These are phyloP conservation scores for Bombylius discolor DNA, from an alignment of 2,888 invertebrate species.

Conservation along the genomic window DNA sequence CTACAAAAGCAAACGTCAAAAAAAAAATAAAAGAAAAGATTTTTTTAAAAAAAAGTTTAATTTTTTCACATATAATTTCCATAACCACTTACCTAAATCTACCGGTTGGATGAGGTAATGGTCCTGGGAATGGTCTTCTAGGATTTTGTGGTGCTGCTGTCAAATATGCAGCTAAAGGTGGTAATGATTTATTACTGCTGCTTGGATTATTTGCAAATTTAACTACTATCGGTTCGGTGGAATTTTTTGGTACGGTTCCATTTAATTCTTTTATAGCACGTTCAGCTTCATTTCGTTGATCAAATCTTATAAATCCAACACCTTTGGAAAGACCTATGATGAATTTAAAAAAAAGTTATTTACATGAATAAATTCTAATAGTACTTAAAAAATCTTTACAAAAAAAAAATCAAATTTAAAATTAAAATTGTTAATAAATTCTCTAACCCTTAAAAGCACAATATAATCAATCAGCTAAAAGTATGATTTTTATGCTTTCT, in stretches of 20 bases:
- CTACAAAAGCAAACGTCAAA: conserved; percentile 16
- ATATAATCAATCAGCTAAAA: not conserved
- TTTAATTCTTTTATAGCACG: conserved; percentile 83
- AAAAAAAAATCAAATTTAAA: no score
- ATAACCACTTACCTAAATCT: conserved; percentile 29
- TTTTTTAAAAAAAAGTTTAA: not conserved
- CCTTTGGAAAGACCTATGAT: conserved; percentile 76
- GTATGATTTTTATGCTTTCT: no score
- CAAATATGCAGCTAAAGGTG: conserved; percentile 71
- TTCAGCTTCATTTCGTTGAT: conserved; percentile 84
- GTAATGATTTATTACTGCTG: conserved; percentile 71
- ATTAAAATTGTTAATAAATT: no score
- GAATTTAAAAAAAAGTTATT: conserved; percentile 1
- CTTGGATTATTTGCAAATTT: conserved; percentile 92
- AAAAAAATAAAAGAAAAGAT: conserved; percentile 1
- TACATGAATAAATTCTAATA: not conserved
- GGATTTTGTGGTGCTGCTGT: conserved; percentile 54
- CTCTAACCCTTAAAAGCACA: no score
- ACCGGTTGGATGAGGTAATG: conserved; percentile 39
- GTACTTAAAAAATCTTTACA: not conserved
- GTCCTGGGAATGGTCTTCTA: conserved; percentile 68
- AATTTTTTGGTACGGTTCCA: conserved; percentile 79
- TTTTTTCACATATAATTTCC: not conserved
- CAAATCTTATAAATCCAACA: conserved; percentile 88
- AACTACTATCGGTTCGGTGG: conserved; percentile 82